Percentiles rank a stretch among this genome's conserved stretches.
These are phyloP conservation scores for Neuroterus valhalla DNA, from an alignment of 1,140 invertebrate species.

Conservation along the genomic window DNA sequence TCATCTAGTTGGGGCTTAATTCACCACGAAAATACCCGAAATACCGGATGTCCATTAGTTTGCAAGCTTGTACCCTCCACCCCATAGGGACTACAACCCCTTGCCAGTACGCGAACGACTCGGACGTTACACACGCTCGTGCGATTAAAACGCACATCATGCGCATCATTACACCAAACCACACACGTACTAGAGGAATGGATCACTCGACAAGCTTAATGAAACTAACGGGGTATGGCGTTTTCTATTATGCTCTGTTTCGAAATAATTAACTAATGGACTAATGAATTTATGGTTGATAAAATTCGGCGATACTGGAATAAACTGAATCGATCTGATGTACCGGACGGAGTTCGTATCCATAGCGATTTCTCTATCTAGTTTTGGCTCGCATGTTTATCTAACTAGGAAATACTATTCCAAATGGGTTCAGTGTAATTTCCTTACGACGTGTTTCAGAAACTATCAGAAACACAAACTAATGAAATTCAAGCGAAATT, in stretches of 20 bases:
- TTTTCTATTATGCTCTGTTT: constrained; percentile 65
- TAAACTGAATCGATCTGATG: not conserved
- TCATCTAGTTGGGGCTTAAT: constrained; percentile 47
- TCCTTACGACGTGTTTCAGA: no score
- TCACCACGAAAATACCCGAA: constrained; percentile 57
- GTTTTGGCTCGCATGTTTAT: no score
- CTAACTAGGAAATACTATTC: no score
- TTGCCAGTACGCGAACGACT: constrained; percentile 45
- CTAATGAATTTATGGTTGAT: constrained; percentile 66
- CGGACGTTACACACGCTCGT: constrained; percentile 32
- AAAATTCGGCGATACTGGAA: constrained; percentile 50
- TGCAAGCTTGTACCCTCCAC: constrained; percentile 40
- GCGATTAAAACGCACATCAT: constrained; percentile 33
- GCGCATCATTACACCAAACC: constrained; percentile 49
- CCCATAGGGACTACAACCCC: constrained; percentile 32
- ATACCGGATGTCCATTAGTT: constrained; percentile 68
- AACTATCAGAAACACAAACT: no score
- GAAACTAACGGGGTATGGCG: constrained; percentile 55
- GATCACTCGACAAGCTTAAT: constrained; percentile 54
- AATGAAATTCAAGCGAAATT: no score
- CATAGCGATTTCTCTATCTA: not conserved
- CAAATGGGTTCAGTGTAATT: no score
- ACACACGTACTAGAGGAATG: constrained; percentile 43
- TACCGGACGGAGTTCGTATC: not conserved
- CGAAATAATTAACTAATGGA: constrained; percentile 73